Evolutionary conservation across 2,888 invertebrate species (phyloP), one percentile per base, ranked within the genome.

Genomic region (Pherbina coryleti): DNA sequence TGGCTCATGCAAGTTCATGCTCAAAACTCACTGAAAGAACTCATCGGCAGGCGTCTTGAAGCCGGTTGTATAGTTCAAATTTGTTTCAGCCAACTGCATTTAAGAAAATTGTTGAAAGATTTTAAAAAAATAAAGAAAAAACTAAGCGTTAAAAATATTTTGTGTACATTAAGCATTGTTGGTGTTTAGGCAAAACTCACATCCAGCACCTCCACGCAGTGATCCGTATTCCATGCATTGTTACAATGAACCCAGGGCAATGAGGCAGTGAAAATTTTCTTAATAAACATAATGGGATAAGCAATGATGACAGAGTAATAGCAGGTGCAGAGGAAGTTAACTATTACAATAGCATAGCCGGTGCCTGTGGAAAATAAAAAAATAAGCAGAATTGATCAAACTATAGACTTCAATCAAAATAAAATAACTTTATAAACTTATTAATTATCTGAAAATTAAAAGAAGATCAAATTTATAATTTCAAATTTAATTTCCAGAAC

Each of bases 251-350:
- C 91, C 96, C 96, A 97, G 9, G 96, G 96, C 66, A 97, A 90
- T 67, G 91, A 91, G 31, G 90, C 88, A 75, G 89, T 91, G 82
- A 95, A 92, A 19, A 94, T 94, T 88, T 94, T 93, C 14, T 82
- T 82, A 51, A 97, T 91, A 90, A 96, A 97, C 82, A 95, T 92
- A 64, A 97, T 86, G 0, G 97, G 96, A 92, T 97, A 97, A 0
- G 96, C 92, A 87, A 97, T 93, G 64, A 97, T 93, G 0, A 96
- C 93, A 77, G 96, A 95, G 90, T 96, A 97, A 89, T 96, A 97
- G 81, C 93, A 92, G 75, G 95, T 94, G 76, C 95, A 93, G 89
- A 97, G 94, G 76, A 95, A 90, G 82, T 97, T 97, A 81, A 96
- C 92, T 74, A 97, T 89, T 3, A 96, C 91, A 44, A 95, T 94